These are phyloP conservation scores for Heliconius aoede DNA, from an alignment of 2,888 invertebrate genomes.

Conservation along the genomic window DNA sequence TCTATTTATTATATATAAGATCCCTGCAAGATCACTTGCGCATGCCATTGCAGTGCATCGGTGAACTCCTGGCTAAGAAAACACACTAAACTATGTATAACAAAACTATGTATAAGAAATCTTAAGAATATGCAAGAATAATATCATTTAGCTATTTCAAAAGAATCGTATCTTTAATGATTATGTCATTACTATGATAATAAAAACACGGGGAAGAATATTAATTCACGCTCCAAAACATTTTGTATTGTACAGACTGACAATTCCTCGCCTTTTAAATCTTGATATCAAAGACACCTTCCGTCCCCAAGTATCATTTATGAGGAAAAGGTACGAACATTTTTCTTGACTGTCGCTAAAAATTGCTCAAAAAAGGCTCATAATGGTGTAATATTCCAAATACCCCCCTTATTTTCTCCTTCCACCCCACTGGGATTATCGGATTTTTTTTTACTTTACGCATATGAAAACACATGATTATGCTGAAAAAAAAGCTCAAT, in stretches of 20 bases:
- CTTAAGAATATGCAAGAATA: background rate
- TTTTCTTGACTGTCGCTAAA: slow-evolving; percentile 49
- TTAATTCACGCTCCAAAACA: slow-evolving; percentile 17
- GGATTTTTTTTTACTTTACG: slow-evolving; percentile 64
- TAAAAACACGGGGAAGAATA: slow-evolving; percentile 5
- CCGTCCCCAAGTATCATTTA: slow-evolving; percentile 37
- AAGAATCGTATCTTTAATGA: background rate
- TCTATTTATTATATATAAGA: too few relatives aligned
- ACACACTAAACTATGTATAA: too few relatives aligned
- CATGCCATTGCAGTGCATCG: too few relatives aligned
- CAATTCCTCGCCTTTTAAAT: slow-evolving; percentile 39
- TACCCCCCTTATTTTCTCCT: slow-evolving; percentile 51
- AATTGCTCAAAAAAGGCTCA: slow-evolving; percentile 50
- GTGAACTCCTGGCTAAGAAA: too few relatives aligned
- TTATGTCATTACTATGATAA: slow-evolving; percentile 1
- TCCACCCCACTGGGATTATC: slow-evolving; percentile 58
- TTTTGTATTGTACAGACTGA: slow-evolving; percentile 27
- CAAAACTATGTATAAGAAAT: too few relatives aligned
- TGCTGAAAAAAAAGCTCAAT: slow-evolving; percentile 37
- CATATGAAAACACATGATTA: slow-evolving; percentile 45
- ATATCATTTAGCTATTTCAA: background rate
- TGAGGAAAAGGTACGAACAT: slow-evolving; percentile 45
- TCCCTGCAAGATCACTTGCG: too few relatives aligned
- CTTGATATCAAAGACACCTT: slow-evolving; percentile 43
- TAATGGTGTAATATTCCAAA: slow-evolving; percentile 65